Base-by-base conservation (phyloP, 2,113 vertebrate species). In the Phainopepla nitens region DNA sequence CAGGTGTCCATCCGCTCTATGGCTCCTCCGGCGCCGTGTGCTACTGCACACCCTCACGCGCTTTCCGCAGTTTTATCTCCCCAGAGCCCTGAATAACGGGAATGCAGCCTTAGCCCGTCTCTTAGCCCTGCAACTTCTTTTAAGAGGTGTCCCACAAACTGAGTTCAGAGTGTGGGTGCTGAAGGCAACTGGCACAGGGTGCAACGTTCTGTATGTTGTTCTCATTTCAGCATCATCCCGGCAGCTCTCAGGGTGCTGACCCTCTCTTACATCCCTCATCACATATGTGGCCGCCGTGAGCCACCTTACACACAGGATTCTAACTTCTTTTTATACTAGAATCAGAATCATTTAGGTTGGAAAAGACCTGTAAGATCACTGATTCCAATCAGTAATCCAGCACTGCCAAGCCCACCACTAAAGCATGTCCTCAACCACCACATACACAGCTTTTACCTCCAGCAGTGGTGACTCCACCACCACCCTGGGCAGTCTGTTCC, bases 391-490 rank as follows among this genome's bases (percentile, higher is more conserved):
- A 5, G 24, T 25, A 41, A 47, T 10, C 13, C 41, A 41, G 41
- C 41, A 27, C 16, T 41, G 29, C n/a, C 28, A 25, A 54, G 41
- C 10, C 24, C 47, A 24, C 54, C 35, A 8, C 57, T 35, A 33
- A 44, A 27, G 14, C 51, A 8, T 16, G 8, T 33, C 18, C 15
- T 2, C 22, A 33, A 11, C 12, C 0, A 0, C 36, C 27, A 5
- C 58, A n/a, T n/a, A 23, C 15, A 20, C 2, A 4, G 60, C 68
- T 66, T 81, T 81, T 51, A 16, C 36, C 18, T 33, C 22, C 44
- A 44, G 44, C 36, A 27, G 1, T 36, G 86, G 22, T 72, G 68
- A 57, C 18, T 44, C 66, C 36, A 33, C 44, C 50, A 11, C 42
- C 12, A 10, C 15, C 27, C 18, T 35, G 42, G 25, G 14, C 50